Evolutionary conservation across 2,888 invertebrate species (phyloP), one percentile per base, ranked within the genome.

Genomic region (Boloria selene): DNA sequence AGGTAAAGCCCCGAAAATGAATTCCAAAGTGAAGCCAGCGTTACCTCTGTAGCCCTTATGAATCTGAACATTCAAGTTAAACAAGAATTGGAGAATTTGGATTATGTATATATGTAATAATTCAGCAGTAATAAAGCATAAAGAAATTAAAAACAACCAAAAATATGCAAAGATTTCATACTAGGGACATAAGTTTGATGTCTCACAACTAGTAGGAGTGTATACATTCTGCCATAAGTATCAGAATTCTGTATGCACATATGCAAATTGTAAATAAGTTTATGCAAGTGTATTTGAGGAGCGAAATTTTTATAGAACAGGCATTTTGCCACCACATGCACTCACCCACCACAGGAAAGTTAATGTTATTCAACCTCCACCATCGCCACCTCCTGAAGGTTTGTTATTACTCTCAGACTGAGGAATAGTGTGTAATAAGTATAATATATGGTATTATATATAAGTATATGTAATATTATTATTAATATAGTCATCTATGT

Each of bases 201-300:
- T 82, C 0, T 73, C 79, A 0, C 86, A 88, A 53, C 64, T 88
- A 2, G 70, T 73, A 0, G 82, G 82, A 0, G 77, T 88, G 0
- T 86, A 83, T 47, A 86, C 82, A 4, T 90, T 90, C 64, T 90
- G 90, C 60, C 78, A 78, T 38, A 83, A 88, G 45, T 88, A 77
- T 53, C 88, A 88, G 60, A 88, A 88, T 47, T 65, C 74, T 0
- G 74, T 74, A 0, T 89, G 89, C 59, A 80, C 72, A 0, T 74
- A 72, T 42, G 76, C 81, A 0, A 77, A 79, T n/a, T 88, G 88
- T 68, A 85, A 78, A 69, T 88, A 82, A 70, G 86, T 86, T 0
- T 88, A 88, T 68, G 88, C 88, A 0, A 75, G 82, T 0, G 83
- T 88, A 0, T 87, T 86, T 71, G 87, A 88, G 63, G 86, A 88